phyloP scores from a whole-genome alignment of 2,113 vertebrate genomes.

The Datnioides undecimradiatus region DNA sequence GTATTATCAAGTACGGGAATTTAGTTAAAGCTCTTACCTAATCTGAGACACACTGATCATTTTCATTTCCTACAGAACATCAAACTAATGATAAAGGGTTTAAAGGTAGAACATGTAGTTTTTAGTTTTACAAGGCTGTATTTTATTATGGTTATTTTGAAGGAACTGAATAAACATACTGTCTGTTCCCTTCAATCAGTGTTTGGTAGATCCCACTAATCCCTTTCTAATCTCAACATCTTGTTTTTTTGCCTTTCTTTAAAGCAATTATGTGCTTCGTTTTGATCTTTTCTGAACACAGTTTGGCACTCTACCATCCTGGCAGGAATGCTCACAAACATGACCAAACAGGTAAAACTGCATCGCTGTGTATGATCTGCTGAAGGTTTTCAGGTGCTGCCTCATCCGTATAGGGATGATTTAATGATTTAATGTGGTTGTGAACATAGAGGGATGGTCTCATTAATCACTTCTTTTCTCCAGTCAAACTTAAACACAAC shows the following conservation, averaged over 20 bases:
- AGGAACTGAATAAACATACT: background rate
- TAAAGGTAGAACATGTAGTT: background rate
- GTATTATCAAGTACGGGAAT: background rate
- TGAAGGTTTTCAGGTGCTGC: background rate
- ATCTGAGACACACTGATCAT: background rate
- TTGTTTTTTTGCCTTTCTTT: background rate
- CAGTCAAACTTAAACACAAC: background rate
- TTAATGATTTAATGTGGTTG: conserved; percentile 38
- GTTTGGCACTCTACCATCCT: background rate
- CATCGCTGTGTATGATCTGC: background rate
- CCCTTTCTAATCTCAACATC: background rate
- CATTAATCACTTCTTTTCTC: background rate
- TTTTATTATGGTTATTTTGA: background rate
- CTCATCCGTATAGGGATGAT: background rate
- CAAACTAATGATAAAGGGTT: background rate
- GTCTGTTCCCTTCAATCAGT: background rate
- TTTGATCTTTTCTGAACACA: background rate
- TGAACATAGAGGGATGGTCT: background rate
- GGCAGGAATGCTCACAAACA: background rate
- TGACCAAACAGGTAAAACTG: conserved; percentile 45
- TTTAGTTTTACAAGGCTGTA: background rate
- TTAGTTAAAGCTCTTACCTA: background rate
- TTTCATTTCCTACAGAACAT: background rate
- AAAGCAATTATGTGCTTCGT: conserved; percentile 3
- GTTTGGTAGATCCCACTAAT: background rate